Percentiles rank a stretch among this genome's conserved stretches.
These are phyloP conservation scores for Drosophila pseudotakahashii DNA, from an alignment of 2,888 invertebrate species.

Conservation along the genomic window DNA sequence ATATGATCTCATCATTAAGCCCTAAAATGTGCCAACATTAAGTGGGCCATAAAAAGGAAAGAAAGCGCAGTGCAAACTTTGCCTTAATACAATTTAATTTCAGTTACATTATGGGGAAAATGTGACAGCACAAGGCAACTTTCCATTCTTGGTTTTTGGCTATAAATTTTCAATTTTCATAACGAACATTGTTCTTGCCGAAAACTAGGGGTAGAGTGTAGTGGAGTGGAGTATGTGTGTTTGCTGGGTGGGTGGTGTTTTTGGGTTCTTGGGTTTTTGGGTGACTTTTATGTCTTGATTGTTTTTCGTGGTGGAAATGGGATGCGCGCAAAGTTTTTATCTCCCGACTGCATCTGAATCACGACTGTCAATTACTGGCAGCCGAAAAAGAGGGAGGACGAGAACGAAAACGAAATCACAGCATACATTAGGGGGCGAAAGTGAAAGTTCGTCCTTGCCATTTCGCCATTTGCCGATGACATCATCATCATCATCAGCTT, in stretches of 20 bases:
- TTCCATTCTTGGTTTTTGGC: conserved; percentile 7
- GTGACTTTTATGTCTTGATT: conserved; percentile 67
- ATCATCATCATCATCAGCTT: conserved; percentile 35
- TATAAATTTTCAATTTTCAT: conserved; percentile 77
- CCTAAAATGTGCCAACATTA: conserved; percentile 6
- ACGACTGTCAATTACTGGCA: conserved; percentile 74
- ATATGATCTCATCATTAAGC: conserved; percentile 12
- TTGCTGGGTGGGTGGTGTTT: neutral
- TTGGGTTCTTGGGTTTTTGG: conserved; percentile 11
- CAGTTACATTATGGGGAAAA: conserved; percentile 25
- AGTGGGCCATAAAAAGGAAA: conserved; percentile 4
- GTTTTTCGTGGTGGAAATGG: conserved; percentile 57
- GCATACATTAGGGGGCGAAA: conserved; percentile 69
- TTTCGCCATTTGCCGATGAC: conserved; percentile 53
- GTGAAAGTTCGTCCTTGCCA: conserved; percentile 69
- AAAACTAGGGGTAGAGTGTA: conserved; percentile 14
- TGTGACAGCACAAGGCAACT: conserved; percentile 12
- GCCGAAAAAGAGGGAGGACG: conserved; percentile 13
- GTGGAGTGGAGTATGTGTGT: neutral
- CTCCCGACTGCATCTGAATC: conserved; percentile 61
- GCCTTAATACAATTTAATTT: conserved; percentile 66
- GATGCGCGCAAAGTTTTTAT: conserved; percentile 65
- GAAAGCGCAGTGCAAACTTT: conserved; percentile 35
- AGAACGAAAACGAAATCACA: conserved; percentile 43
- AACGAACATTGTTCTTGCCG: conserved; percentile 42